Evolutionary conservation across 2,113 vertebrate genomes (phyloP).

Genomic region (Maccullochella peelii): DNA sequence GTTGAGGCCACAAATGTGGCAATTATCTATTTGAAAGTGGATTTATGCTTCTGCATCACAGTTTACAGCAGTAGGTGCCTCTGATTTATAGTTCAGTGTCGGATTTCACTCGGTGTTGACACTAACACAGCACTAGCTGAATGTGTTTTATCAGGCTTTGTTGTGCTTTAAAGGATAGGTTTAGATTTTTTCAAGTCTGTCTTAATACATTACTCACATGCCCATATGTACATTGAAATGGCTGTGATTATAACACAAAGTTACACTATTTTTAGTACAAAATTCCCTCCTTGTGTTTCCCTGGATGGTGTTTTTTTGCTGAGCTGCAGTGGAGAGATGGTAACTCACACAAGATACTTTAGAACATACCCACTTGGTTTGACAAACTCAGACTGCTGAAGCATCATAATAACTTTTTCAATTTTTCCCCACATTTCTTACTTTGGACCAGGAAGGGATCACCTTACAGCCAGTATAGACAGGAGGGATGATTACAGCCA

Average conservation of each 20-base stretch:
- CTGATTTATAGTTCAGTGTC: conserved; percentile 15
- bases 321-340: background rate
- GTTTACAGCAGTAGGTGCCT: background rate
- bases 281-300: background rate
- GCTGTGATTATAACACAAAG: background rate
- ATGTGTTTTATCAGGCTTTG: background rate
- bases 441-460: background rate
- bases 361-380: background rate
- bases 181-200: background rate
- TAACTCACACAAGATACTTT: background rate
- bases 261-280: background rate
- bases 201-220: background rate
- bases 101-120: background rate
- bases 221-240: background rate
- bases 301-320: background rate
- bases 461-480: background rate
- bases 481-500: background rate
- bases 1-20: background rate
- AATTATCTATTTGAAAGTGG: background rate
- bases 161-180: background rate
- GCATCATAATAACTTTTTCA: background rate
- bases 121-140: background rate
- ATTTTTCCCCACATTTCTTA: background rate
- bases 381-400: too few species aligned
- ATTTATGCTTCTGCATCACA: background rate